Evolutionary conservation across 1,140 invertebrate species (phyloP).

Genomic region (Diorhabda sublineata): DNA sequence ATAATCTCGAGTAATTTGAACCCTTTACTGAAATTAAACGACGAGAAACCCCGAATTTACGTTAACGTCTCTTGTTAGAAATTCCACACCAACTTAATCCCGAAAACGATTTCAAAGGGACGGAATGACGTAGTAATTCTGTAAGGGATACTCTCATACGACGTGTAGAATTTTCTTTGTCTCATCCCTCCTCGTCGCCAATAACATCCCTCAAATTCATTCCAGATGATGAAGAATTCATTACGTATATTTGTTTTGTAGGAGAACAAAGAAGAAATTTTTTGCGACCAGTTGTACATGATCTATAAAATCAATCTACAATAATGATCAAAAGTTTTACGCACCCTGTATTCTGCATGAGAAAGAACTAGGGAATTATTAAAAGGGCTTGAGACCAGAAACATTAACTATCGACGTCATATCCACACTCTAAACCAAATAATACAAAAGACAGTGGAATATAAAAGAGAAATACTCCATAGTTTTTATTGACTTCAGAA

Average conservation of each 20-base stretch:
- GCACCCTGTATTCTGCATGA: no score
- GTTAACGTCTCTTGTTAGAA: slow-evolving; percentile 2
- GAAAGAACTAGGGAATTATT: no score
- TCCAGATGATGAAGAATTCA: not conserved
- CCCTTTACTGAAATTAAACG: not conserved
- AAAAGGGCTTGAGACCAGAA: no score
- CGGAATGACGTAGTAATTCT: not conserved
- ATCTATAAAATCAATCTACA: no score
- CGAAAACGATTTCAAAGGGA: not conserved
- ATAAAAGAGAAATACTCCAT: no score
- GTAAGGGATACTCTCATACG: not conserved
- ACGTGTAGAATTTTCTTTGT: not conserved
- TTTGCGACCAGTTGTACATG: no score
- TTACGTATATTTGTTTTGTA: not conserved
- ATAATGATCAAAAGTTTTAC: no score
- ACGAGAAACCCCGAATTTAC: not conserved
- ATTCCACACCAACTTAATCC: slow-evolving; percentile 1
- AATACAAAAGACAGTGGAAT: no score
- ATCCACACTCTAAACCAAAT: no score
- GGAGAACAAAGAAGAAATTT: not conserved
- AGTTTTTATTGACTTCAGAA: no score
- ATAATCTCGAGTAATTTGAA: not conserved
- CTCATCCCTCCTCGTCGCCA: not conserved
- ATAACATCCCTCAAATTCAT: not conserved
- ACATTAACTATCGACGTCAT: no score